These are phyloP conservation scores for Protophormia terraenovae DNA, from an alignment of 2,888 invertebrate genomes.

Conservation along the genomic window DNA sequence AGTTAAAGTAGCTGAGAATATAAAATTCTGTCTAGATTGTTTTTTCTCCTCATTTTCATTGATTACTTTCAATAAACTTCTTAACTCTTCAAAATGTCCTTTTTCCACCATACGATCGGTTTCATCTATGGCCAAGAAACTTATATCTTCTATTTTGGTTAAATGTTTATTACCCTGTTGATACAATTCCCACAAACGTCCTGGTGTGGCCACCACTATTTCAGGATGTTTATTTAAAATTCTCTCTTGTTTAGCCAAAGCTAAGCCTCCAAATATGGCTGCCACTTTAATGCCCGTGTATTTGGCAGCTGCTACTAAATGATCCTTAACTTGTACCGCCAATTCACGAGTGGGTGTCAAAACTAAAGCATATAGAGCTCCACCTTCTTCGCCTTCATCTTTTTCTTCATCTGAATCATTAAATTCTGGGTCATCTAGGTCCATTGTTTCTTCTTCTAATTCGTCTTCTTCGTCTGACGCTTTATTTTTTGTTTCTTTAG, in stretches of 20 bases:
- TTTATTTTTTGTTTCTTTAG: constrained; percentile 50
- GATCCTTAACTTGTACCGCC: constrained; percentile 95
- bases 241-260: constrained; percentile 95
- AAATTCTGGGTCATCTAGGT: constrained; percentile 5
- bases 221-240: constrained; percentile 92
- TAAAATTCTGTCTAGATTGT: constrained; percentile 92
- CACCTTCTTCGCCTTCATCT: constrained; percentile 53
- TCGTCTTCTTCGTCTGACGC: constrained; percentile 75
- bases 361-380: constrained; percentile 90
- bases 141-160: constrained; percentile 87
- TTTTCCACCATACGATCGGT: constrained; percentile 99
- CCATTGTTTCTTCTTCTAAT: constrained; percentile 64
- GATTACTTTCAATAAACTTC: constrained; percentile 89
- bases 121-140: constrained; percentile 97
- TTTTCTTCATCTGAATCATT: constrained; percentile 71
- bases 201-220: constrained; percentile 98
- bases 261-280: constrained; percentile 96
- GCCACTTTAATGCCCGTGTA: constrained; percentile 89
- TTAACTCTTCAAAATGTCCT: constrained; percentile 96
- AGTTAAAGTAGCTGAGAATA: constrained; percentile 98
- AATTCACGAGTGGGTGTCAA: constrained; percentile 97
- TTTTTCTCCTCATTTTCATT: constrained; percentile 86
- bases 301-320: constrained; percentile 90
- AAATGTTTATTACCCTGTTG: constrained; percentile 90
- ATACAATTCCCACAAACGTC: constrained; percentile 96